A percentile compares a stretch with the other conserved stretches of the same genome.
These are phyloP conservation scores for Panthera leo DNA, from an alignment of 2,113 vertebrate species.

Conservation along the genomic window DNA sequence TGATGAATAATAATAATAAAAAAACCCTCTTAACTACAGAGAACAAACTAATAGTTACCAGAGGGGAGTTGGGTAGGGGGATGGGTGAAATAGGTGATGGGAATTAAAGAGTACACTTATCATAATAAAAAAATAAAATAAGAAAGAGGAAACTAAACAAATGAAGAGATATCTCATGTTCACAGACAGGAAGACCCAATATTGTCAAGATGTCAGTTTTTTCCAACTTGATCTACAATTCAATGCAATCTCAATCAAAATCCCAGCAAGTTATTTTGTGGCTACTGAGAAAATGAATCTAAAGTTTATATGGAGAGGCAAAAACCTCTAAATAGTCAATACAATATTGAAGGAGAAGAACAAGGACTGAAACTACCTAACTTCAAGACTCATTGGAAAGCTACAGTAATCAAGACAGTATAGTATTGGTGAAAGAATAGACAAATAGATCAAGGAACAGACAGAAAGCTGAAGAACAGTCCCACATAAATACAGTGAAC, in stretches of 20 bases:
- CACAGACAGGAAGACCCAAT: not conserved
- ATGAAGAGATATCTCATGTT: not conserved
- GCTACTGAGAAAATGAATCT: not conserved
- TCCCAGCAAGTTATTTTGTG: not conserved
- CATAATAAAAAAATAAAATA: not conserved
- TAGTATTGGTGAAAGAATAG: not conserved
- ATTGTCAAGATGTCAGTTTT: not conserved
- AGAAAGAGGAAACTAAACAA: constrained; percentile 9
- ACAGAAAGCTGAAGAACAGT: not conserved
- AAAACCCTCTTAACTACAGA: not conserved
- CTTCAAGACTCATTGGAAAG: not conserved
- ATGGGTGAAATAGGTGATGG: not conserved
- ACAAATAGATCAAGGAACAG: not conserved
- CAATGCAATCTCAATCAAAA: not conserved
- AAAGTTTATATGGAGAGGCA: not conserved
- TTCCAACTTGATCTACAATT: constrained; percentile 17
- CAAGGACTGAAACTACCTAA: not conserved
- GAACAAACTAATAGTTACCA: not conserved
- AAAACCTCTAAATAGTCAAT: not conserved
- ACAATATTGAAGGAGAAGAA: not conserved
- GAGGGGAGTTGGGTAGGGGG: not conserved
- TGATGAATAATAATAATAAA: not conserved
- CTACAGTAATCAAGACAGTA: not conserved
- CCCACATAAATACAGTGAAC: not conserved
- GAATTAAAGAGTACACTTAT: not conserved